Percentiles rank a stretch among this genome's conserved stretches.
phyloP scores from a whole-genome alignment of 2,113 vertebrate genomes.

The Ancistrus triradiatus region DNA sequence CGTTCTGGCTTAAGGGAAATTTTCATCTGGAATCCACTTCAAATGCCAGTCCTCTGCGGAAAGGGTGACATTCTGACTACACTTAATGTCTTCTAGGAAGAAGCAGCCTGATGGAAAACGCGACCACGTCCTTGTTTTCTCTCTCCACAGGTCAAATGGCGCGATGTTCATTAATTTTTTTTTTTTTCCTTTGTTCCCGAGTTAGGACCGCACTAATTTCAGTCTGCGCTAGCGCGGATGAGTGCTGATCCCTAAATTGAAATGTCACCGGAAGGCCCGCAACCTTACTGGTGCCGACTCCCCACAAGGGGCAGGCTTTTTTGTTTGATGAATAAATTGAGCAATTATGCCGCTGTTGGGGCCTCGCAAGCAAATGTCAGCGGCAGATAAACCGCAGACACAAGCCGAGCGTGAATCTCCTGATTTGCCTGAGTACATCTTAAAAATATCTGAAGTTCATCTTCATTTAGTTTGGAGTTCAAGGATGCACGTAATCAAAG shows the following conservation, averaged over 20 bases:
- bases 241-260: constrained; percentile 64
- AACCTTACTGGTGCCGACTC: constrained; percentile 84
- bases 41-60: constrained; percentile 71
- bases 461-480: constrained; percentile 76
- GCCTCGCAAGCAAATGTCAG: constrained; percentile 89
- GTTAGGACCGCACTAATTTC: constrained; percentile 61
- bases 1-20: constrained; percentile 47
- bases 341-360: constrained; percentile 93
- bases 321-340: constrained; percentile 97
- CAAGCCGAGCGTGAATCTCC: constrained; percentile 89
- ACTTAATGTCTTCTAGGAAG: constrained; percentile 51
- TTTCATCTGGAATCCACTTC: constrained; percentile 55
- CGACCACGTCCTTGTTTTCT: constrained; percentile 52
- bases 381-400: constrained; percentile 92
- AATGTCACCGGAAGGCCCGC: constrained; percentile 89
- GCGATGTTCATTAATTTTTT: constrained; percentile 50
- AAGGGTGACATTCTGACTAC: constrained; percentile 70
- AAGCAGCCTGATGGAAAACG: constrained; percentile 60
- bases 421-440: constrained; percentile 43
- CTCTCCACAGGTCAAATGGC: constrained; percentile 49
- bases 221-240: constrained; percentile 53
- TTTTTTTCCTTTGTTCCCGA: constrained; percentile 48
- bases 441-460: constrained; percentile 69
- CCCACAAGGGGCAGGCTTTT: constrained; percentile 78
- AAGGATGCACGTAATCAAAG: constrained; percentile 93